Evolutionary conservation across 1,140 invertebrate genomes (phyloP), one percentile per base, ranked within the genome.

Genomic region (Drosophila jambulina): DNA sequence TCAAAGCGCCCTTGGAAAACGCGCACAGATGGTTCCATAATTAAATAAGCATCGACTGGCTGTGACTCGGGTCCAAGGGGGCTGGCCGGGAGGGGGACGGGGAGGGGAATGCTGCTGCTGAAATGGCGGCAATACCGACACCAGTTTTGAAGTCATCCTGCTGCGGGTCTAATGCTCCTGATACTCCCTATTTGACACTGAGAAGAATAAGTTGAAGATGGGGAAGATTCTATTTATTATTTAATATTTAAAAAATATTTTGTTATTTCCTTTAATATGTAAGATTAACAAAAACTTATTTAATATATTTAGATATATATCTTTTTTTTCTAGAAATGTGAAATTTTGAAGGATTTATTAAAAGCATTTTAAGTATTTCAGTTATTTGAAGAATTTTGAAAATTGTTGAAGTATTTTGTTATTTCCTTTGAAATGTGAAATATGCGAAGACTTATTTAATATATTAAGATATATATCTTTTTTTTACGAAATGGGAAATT

Each of bases 21-120:
- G 76, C 80, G 84, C 84, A 88, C 84, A 88, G 84, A 88, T 88
- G 84, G 77, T 88, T 88, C 84, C 82, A 86, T 85, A 85, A 85
- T 85, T 85, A 85, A 85, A 85, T 85, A 85, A 85, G 78, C 82
- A 85, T 85, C 67, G 82, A 72, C 69, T 71, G 60, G 67, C 67
- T 42, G 61, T 69, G 34, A 32, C 60, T 53, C 15, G 27, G 53
- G 29, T 40, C 40, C 17, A 45, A 45, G 40, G 34, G 36, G 7
- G 10, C 8, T 54, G 40, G 58, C 21, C 17, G 15, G 17, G 54
- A 7, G 42, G 17, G 23, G 60, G 15, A 34, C 36, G 23, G 13
- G 15, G 17, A 40, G n/a, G n/a, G n/a, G n/a, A n/a, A n/a, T n/a
- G n/a, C n/a, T 17, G 19, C 40, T 40, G 42, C 23, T 60, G 70